A percentile compares a stretch with the other conserved stretches of the same genome.
Conservation (phyloP, 1,140 invertebrate genomes). For the Aphaenogaster rudis region DNA sequence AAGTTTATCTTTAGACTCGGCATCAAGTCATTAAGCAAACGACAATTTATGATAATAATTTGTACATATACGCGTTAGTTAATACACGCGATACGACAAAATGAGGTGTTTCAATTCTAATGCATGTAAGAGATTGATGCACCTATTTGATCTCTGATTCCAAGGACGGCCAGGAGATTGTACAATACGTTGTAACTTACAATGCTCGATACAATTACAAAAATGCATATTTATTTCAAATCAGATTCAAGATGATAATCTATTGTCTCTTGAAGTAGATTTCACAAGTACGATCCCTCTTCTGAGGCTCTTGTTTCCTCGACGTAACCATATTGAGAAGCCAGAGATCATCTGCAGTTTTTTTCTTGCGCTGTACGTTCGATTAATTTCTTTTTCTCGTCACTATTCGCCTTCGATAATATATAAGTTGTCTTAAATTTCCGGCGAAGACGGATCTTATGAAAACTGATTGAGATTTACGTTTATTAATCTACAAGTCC, state of each 20-base stretch:
- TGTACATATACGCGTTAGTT: not conserved
- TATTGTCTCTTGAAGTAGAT: not conserved
- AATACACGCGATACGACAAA: not conserved
- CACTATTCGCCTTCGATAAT: too few species aligned
- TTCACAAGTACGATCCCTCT: not conserved
- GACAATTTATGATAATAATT: not conserved
- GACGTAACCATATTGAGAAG: not conserved
- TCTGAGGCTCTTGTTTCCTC: not conserved
- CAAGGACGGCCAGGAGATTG: not conserved
- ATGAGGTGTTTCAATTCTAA: not conserved
- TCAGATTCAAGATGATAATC: not conserved
- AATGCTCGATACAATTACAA: not conserved
- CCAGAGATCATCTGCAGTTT: not conserved
- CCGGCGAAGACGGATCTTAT: not conserved
- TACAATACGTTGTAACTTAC: not conserved
- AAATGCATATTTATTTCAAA: constrained; percentile 13
- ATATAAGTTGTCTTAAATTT: not conserved
- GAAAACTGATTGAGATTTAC: not conserved
- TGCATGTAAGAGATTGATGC: not conserved
- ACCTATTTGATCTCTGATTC: not conserved
- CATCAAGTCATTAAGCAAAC: not conserved
- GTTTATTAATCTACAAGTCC: not conserved
- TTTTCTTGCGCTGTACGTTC: not conserved
- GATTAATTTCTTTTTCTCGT: too few species aligned
- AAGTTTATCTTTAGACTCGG: not conserved